phyloP scores from a whole-genome alignment of 2,113 vertebrate species.

The Ceyx margarethae region DNA sequence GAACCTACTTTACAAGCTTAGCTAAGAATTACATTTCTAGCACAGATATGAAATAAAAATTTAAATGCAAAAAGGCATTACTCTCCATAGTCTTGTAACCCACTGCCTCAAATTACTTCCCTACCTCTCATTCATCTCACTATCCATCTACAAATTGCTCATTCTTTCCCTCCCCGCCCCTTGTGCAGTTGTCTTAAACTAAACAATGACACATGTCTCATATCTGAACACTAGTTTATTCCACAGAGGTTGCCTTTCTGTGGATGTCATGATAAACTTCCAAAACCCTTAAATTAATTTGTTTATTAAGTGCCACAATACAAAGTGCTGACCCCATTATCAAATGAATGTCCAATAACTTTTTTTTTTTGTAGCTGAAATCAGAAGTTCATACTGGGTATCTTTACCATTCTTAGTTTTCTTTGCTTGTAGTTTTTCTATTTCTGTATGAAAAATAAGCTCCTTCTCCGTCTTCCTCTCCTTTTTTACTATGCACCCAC shows the following conservation, averaged over 20 bases:
- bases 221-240: neutral
- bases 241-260: neutral
- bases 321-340: neutral
- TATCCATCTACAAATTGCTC: neutral
- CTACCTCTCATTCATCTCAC: neutral
- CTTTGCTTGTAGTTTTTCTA: neutral
- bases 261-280: neutral
- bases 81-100: neutral
- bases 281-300: neutral
- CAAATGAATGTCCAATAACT: neutral
- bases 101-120: neutral
- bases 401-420: neutral
- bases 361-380: neutral
- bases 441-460: neutral
- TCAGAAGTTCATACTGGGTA: neutral
- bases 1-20: neutral
- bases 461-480: neutral
- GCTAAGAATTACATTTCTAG: neutral
- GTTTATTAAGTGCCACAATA: neutral
- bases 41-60: neutral
- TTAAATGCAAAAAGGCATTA: neutral
- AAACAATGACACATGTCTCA: neutral
- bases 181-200: neutral
- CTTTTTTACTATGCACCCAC: neutral
- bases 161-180: neutral